Conservation (phyloP, 2,888 invertebrate genomes). For the Acrocyrtus sp. region DNA sequence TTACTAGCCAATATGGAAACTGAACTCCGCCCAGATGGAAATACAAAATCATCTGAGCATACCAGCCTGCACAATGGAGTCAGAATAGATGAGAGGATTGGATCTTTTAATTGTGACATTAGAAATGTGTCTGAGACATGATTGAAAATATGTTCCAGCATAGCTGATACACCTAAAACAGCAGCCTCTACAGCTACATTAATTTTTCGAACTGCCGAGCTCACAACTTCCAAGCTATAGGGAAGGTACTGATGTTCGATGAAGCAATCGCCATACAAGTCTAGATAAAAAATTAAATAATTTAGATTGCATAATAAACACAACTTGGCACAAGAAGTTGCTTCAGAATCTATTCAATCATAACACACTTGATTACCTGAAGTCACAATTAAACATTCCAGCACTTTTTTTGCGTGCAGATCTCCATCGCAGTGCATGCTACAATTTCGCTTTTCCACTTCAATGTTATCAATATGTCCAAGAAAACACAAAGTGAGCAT, state of each 20-base stretch:
- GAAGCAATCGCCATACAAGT: constrained; percentile 62
- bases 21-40: constrained; percentile 83
- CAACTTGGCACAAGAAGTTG: background rate
- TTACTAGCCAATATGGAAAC: constrained; percentile 82
- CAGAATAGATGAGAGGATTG: constrained; percentile 83
- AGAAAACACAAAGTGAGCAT: constrained; percentile 95
- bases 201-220: constrained; percentile 56
- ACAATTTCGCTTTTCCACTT: constrained; percentile 65
- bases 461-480: constrained; percentile 78
- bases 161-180: constrained; percentile 56
- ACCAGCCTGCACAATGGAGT: constrained; percentile 84
- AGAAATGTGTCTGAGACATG: constrained; percentile 59
- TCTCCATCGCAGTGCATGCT: constrained; percentile 74
- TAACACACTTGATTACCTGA: constrained; percentile 74
- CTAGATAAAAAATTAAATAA: constrained; percentile 30
- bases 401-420: constrained; percentile 83
- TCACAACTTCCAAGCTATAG: constrained; percentile 59
- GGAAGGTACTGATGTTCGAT: constrained; percentile 62
- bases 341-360: background rate
- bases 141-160: constrained; percentile 55
- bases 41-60: constrained; percentile 80
- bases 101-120: constrained; percentile 71
- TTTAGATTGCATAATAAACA: too few relatives aligned
- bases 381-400: constrained; percentile 89
- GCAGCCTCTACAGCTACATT: constrained; percentile 59